phyloP scores from a whole-genome alignment of 2,888 invertebrate species.

The Incurvaria masculella region DNA sequence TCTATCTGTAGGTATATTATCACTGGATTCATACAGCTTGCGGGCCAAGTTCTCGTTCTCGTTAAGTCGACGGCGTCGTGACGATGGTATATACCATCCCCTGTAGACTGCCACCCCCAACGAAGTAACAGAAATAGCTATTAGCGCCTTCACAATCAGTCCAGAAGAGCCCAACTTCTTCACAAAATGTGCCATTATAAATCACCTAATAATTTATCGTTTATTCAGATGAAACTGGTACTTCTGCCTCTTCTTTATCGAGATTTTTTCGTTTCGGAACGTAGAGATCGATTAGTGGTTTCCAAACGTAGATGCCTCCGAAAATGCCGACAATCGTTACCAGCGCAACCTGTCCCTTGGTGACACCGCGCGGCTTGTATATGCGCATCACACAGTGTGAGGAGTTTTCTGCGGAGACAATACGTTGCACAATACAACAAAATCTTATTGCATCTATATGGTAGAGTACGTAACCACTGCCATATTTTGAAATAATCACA shows the following conservation, averaged over 20 bases:
- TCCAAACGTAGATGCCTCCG: conserved; percentile 52
- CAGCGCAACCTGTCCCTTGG: conserved; percentile 36
- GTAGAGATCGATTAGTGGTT: conserved; percentile 37
- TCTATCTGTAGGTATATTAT: conserved; percentile 31
- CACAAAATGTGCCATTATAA: too few species aligned
- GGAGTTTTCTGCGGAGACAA: too few species aligned
- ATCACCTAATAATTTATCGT: conserved; percentile 10
- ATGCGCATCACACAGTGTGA: too few species aligned
- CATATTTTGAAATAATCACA: too few species aligned
- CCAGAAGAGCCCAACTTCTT: conserved; percentile 24
- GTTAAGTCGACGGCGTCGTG: conserved; percentile 19
- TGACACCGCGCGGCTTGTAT: conserved; percentile 35
- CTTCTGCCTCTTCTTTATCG: conserved; percentile 13
- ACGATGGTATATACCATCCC: conserved; percentile 28
- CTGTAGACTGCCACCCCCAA: conserved; percentile 26
- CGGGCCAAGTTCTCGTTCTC: conserved; percentile 40
- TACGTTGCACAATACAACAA: too few species aligned
- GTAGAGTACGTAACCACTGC: too few species aligned
- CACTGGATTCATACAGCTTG: conserved; percentile 29
- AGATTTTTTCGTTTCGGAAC: conserved; percentile 21
- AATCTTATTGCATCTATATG: too few species aligned
- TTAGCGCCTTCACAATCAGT: conserved; percentile 33
- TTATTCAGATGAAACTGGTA: conserved; percentile 9
- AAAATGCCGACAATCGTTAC: conserved; percentile 39
- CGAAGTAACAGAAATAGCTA: conserved; percentile 37